phyloP scores from a whole-genome alignment of 2,797 vertebrate species.

The Phataginus tricuspis region DNA sequence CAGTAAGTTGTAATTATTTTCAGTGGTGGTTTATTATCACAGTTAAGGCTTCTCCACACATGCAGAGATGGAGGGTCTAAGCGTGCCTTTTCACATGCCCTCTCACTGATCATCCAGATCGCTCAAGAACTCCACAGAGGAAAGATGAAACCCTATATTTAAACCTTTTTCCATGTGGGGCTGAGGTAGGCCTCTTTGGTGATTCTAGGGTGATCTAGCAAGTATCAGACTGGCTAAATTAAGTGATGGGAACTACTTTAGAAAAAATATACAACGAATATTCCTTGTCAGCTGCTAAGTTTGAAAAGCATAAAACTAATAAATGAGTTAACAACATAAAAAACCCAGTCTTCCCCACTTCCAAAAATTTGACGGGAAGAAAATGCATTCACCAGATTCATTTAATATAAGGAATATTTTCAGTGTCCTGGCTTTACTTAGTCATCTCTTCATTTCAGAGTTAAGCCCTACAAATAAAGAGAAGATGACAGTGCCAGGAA shows the following conservation, averaged over 20 bases:
- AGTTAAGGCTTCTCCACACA: neutral
- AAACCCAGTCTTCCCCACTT: neutral
- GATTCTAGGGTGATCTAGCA: neutral
- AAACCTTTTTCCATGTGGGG: neutral
- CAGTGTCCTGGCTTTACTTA: neutral
- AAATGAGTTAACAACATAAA: constrained; percentile 22
- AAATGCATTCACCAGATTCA: neutral
- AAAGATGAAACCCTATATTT: neutral
- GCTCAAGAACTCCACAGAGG: neutral
- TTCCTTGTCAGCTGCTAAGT: neutral
- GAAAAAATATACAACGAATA: neutral
- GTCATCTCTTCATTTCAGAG: constrained; percentile 55
- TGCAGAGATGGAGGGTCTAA: neutral
- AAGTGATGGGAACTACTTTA: neutral
- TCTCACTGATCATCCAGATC: neutral
- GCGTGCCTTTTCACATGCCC: neutral
- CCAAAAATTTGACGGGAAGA: neutral
- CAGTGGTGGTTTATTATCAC: neutral
- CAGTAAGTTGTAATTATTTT: neutral
- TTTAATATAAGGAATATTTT: constrained; percentile 41
- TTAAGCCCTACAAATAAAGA: constrained; percentile 54
- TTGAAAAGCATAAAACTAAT: constrained; percentile 1
- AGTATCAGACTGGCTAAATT: neutral
- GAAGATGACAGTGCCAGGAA: constrained; percentile 64
- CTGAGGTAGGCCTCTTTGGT: neutral